Percentiles rank a stretch among this genome's conserved stretches.
phyloP scores from a whole-genome alignment of 2,888 invertebrate species.

The Macrosoma leucophasiata region DNA sequence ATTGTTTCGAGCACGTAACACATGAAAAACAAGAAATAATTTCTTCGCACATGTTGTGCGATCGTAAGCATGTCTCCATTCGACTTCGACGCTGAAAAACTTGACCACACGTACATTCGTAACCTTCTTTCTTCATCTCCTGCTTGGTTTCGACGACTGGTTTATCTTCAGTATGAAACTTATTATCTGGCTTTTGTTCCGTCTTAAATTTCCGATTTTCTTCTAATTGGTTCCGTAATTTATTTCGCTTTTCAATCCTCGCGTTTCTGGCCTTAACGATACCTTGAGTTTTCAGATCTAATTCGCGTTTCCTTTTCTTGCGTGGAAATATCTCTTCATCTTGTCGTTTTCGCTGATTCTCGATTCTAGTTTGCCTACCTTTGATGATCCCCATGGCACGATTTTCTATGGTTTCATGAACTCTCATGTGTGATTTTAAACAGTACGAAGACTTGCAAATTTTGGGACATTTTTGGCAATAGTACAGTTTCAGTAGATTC shows the following conservation, averaged over 20 bases:
- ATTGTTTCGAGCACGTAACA: conserved; percentile 49
- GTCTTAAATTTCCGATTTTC: conserved; percentile 37
- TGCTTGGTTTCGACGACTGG: conserved; percentile 10
- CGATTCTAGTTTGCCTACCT: conserved; percentile 39
- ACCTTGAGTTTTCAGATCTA: conserved; percentile 19
- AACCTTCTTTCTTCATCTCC: conserved; percentile 41
- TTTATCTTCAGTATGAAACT: conserved; percentile 14
- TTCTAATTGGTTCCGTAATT: conserved; percentile 12
- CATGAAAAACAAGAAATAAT: conserved; percentile 38
- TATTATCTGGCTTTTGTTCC: conserved; percentile 19
- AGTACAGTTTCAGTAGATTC: conserved; percentile 17
- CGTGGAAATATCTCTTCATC: too few relatives aligned
- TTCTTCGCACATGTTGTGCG: conserved; percentile 45
- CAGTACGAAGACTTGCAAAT: conserved; percentile 30
- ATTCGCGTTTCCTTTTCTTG: conserved; percentile 29
- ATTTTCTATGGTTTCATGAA: conserved; percentile 52
- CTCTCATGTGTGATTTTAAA: conserved; percentile 43
- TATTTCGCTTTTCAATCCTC: conserved; percentile 19
- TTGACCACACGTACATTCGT: conserved; percentile 58
- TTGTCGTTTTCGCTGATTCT: too few relatives aligned
- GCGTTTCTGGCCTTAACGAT: conserved; percentile 16
- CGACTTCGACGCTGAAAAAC: conserved; percentile 50
- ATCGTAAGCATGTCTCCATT: conserved; percentile 59
- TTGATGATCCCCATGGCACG: conserved; percentile 43
- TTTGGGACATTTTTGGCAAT: conserved; percentile 52